These are phyloP conservation scores for Octodon degus DNA, from an alignment of 2,113 vertebrate species.

Conservation along the genomic window DNA sequence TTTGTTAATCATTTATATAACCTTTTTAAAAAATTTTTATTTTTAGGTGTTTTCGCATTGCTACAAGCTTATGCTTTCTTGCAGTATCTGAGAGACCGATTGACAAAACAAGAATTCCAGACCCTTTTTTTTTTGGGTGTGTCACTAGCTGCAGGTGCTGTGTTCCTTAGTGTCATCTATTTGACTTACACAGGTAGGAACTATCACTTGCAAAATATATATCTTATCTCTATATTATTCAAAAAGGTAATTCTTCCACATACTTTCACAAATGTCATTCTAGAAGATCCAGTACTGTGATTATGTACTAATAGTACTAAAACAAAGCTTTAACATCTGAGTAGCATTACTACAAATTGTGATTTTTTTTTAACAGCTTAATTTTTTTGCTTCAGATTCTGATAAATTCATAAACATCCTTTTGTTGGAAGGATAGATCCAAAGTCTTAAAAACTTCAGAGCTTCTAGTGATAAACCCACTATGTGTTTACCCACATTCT, in stretches of 20 bases:
- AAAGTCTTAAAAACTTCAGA: not conserved
- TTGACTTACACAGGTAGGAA: slow-evolving; percentile 95
- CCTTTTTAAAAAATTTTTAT: slow-evolving; percentile 57
- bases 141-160: slow-evolving; percentile 92
- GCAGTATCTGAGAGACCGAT: slow-evolving; percentile 95
- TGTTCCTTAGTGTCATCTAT: slow-evolving; percentile 97
- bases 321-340: slow-evolving; percentile 50
- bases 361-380: not conserved
- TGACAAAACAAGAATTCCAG: slow-evolving; percentile 97
- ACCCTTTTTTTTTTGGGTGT: slow-evolving; percentile 96
- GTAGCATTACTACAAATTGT: not conserved
- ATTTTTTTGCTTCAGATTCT: slow-evolving; percentile 10
- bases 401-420: slow-evolving; percentile 10
- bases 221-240: slow-evolving; percentile 58
- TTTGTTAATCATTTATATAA: slow-evolving; percentile 40
- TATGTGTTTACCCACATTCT: not conserved
- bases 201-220: not conserved
- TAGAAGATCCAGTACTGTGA: not conserved
- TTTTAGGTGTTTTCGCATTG: slow-evolving; percentile 95
- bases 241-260: not conserved
- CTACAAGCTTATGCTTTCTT: slow-evolving; percentile 97
- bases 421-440: slow-evolving; percentile 1
- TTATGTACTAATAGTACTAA: slow-evolving; percentile 12
- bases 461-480: not conserved
- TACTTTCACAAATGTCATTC: not conserved